These are phyloP conservation scores for Euglossa dilemma DNA, from an alignment of 1,140 invertebrate species.

Conservation along the genomic window DNA sequence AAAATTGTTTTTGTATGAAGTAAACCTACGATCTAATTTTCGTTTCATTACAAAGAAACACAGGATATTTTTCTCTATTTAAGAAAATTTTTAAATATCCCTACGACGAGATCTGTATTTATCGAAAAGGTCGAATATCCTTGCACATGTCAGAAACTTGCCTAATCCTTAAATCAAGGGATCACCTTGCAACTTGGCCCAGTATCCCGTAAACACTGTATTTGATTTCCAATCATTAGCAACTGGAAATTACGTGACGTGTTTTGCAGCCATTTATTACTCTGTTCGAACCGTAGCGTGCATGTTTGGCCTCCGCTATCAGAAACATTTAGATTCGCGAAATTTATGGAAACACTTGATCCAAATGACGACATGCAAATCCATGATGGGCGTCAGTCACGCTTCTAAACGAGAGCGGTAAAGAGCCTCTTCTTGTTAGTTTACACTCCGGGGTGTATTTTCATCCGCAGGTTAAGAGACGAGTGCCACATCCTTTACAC, in stretches of 20 bases:
- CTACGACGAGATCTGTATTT: too few species aligned
- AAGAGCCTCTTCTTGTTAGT: constrained; percentile 24
- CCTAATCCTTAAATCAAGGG: too few species aligned
- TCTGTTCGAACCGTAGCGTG: neutral
- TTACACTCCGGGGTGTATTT: constrained; percentile 54
- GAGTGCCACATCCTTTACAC: constrained; percentile 5
- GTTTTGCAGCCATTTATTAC: neutral
- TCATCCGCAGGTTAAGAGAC: constrained; percentile 36
- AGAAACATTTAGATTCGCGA: neutral
- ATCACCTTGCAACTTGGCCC: too few species aligned
- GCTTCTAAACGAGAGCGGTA: constrained; percentile 33
- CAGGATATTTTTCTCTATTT: too few species aligned
- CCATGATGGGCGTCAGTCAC: constrained; percentile 24
- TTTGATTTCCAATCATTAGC: neutral
- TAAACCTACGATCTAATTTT: too few species aligned
- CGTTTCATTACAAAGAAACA: too few species aligned
- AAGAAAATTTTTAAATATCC: too few species aligned
- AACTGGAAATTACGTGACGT: neutral
- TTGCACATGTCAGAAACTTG: too few species aligned
- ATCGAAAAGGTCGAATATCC: too few species aligned
- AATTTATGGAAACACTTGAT: constrained; percentile 46
- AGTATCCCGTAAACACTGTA: neutral
- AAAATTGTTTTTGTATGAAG: too few species aligned
- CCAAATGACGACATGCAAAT: constrained; percentile 17
- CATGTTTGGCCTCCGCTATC: constrained; percentile 9